Evolutionary conservation across 35 echinoderm and acorn worm genomes (phyloP).

Genomic region (Chiridota heheva): DNA sequence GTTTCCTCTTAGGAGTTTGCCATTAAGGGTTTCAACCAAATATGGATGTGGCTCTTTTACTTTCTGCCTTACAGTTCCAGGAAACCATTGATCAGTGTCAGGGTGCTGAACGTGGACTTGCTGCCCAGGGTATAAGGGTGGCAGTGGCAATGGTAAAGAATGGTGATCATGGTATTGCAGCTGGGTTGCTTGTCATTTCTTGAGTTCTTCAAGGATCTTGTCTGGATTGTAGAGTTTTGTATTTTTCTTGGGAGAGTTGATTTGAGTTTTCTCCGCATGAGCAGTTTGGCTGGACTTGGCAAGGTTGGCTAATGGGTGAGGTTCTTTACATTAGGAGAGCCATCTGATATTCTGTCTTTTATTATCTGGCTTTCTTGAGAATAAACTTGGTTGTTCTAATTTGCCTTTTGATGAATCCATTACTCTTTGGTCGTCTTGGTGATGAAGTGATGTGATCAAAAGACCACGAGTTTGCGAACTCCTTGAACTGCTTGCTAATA

Average conservation of each 20-base stretch:
- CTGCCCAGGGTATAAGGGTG: neutral
- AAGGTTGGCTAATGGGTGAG: neutral
- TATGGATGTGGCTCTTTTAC: no score
- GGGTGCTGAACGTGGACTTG: neutral
- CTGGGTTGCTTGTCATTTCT: neutral
- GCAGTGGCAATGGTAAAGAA: neutral
- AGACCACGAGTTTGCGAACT: slow-evolving; percentile 30
- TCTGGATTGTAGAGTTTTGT: neutral
- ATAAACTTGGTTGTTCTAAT: slow-evolving; percentile 21
- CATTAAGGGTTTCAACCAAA: no score
- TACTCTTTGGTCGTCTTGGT: slow-evolving; percentile 20
- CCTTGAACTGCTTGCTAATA: slow-evolving; percentile 6
- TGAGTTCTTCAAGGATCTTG: neutral
- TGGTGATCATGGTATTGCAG: neutral
- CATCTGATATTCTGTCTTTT: neutral
- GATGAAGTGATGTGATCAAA: slow-evolving; percentile 49
- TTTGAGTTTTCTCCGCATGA: neutral
- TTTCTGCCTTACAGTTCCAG: no score
- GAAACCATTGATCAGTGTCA: slow-evolving; percentile 1
- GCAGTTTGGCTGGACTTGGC: neutral
- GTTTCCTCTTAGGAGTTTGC: no score
- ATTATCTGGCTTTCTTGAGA: slow-evolving; percentile 12
- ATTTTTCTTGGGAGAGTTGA: neutral
- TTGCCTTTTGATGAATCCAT: slow-evolving; percentile 23
- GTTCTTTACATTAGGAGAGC: slow-evolving; percentile 18